phyloP scores from a whole-genome alignment of 2,113 vertebrate species.

The Lycaon pictus region DNA sequence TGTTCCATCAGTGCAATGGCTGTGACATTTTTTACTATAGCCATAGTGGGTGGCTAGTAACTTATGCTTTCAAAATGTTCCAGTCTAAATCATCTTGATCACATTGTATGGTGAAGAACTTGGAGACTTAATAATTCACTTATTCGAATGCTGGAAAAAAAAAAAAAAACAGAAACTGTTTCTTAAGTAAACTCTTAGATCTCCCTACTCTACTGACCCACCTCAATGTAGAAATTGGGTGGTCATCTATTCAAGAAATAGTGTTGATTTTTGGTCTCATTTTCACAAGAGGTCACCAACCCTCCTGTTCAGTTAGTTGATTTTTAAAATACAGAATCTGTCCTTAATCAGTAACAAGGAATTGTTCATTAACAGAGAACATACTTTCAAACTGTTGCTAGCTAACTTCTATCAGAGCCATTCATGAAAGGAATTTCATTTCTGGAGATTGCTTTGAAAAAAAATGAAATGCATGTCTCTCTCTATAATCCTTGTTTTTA shows the following conservation, averaged over 20 bases:
- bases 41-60: constrained; percentile 30
- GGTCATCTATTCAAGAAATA: not conserved
- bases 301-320: not conserved
- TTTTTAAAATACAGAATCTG: constrained; percentile 52
- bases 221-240: not conserved
- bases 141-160: not conserved
- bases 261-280: constrained; percentile 7
- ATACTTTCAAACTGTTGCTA: not conserved
- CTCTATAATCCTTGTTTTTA: not conserved
- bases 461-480: not conserved
- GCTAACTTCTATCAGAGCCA: constrained; percentile 48
- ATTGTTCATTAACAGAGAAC: constrained; percentile 49
- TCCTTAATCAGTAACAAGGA: constrained; percentile 30
- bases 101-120: constrained; percentile 20
- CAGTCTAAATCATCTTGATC: constrained; percentile 36
- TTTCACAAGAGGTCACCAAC: constrained; percentile 43
- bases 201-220: not conserved
- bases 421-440: constrained; percentile 59
- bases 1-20: not conserved
- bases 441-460: constrained; percentile 59
- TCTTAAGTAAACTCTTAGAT: not conserved
- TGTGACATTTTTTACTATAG: not conserved
- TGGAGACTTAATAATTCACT: constrained; percentile 30
- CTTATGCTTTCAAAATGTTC: constrained; percentile 49
- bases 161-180: not conserved